Percentiles rank a stretch among this genome's conserved stretches.
phyloP scores from a whole-genome alignment of 2,113 vertebrate genomes.

The Baryphthengus martii region DNA sequence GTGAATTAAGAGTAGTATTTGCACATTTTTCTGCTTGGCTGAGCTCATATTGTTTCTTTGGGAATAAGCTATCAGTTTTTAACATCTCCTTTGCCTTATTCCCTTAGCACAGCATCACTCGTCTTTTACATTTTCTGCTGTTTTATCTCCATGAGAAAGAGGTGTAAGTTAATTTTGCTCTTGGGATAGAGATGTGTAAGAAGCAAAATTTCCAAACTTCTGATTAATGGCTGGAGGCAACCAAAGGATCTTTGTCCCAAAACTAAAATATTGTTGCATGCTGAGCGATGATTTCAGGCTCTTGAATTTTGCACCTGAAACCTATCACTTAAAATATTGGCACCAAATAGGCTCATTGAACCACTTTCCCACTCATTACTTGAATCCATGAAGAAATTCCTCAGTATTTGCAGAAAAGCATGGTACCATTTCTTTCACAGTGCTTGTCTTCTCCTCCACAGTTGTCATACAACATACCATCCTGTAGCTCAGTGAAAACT shows the following conservation, averaged over 20 bases:
- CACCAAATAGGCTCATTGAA: background rate
- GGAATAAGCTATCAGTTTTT: constrained; percentile 65
- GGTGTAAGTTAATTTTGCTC: constrained; percentile 70
- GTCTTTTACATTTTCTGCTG: constrained; percentile 29
- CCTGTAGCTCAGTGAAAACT: background rate
- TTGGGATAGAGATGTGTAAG: constrained; percentile 32
- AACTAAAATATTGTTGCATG: constrained; percentile 34
- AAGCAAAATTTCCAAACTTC: constrained; percentile 68
- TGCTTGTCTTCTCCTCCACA: rapidly evolving
- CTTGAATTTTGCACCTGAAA: background rate
- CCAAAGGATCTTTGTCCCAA: background rate
- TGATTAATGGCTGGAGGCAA: constrained; percentile 38
- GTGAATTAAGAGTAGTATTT: constrained; percentile 66
- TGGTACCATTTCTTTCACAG: background rate
- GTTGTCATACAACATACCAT: background rate
- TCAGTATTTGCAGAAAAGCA: background rate
- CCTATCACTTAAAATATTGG: background rate
- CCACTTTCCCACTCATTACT: background rate
- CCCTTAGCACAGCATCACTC: constrained; percentile 48
- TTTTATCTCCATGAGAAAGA: constrained; percentile 21
- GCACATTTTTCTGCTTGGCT: constrained; percentile 52
- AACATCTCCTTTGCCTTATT: constrained; percentile 62
- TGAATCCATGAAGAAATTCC: background rate
- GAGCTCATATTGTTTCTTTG: constrained; percentile 60
- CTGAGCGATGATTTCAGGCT: constrained; percentile 20